Base-by-base conservation (phyloP, 2,797 vertebrate species). In the Glyptemys insculpta region DNA sequence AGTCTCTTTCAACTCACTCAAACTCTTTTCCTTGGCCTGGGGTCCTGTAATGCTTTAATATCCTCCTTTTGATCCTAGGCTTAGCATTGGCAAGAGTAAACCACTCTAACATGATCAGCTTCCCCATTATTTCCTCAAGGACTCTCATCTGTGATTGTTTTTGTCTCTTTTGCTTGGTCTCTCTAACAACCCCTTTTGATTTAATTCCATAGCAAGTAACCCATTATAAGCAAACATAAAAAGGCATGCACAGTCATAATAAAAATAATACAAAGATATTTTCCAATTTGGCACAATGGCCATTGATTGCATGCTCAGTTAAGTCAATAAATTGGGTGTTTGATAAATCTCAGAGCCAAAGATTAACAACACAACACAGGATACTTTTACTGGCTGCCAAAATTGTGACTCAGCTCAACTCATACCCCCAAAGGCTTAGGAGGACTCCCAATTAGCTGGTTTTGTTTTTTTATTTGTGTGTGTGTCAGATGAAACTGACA, bases 241-340 rank as follows among this genome's bases (percentile, higher is more conserved):
- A 3, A 68, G 4, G 41, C 41, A 34, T 72, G 18, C 4, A 19
- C 1, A 1, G 6, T 74, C 65, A 21, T 54, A 16, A 2, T 6
- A 83, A 41, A 65, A 65, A 65, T 65, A 65, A 59, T 54, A 81
- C 19, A 29, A 2, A 41, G 47, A 83, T 15, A 84, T 82, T 83
- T 94, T 78, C 29, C 19, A 74, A 50, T 34, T 89, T 68, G 53
- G 57, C 89, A 79, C 82, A 85, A 90, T 65, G 10, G 53, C 5
- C 78, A 31, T 65, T 57, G 27, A 52, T 92, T 87, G 81, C 37
- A 82, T 93, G 23, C 87, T 92, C 29, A 76, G 10, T 37, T 72
- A 72, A 72, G 80, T 78, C 81, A 91, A 2, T 82, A 89, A 47
- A 41, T 90, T 79, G 78, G 65, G 50, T 41, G 81, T 57, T 25